Percentiles rank a stretch among this genome's conserved stretches.
Conservation (phyloP, 1,140 invertebrate species). For the Oreohelix idahoensis region DNA sequence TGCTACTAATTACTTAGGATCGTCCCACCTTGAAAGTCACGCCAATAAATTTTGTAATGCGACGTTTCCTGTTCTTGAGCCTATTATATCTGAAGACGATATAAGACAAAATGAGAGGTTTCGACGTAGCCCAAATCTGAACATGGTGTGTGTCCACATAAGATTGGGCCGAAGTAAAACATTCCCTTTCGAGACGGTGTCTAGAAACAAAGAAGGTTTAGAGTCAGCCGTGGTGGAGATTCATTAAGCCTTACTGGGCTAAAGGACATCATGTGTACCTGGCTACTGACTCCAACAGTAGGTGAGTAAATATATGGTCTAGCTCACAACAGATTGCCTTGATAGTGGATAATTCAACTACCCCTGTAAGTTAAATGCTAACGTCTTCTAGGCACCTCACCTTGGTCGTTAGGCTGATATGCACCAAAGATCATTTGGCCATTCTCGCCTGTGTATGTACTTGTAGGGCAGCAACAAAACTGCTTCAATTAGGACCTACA, state of each 20-base stretch:
- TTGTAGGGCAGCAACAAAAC: too few relatives aligned
- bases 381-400: too few relatives aligned
- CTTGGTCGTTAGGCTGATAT: too few relatives aligned
- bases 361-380: too few relatives aligned
- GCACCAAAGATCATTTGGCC: too few relatives aligned
- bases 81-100: background rate
- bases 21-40: background rate
- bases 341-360: too few relatives aligned
- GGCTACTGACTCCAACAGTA: slow-evolving; percentile 45
- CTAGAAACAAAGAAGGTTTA: background rate
- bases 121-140: background rate
- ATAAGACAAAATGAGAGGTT: background rate
- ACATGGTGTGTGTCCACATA: slow-evolving; percentile 50
- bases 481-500: too few relatives aligned
- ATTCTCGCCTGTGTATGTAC: too few relatives aligned
- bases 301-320: too few relatives aligned
- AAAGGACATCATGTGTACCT: slow-evolving; percentile 43
- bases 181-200: slow-evolving; percentile 40
- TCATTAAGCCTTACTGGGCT: slow-evolving; percentile 18
- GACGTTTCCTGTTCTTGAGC: background rate
- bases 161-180: slow-evolving; percentile 47
- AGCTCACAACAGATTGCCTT: too few relatives aligned
- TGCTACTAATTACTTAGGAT: background rate
- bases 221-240: slow-evolving; percentile 45
- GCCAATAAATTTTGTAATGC: background rate